Evolutionary conservation across 2,888 invertebrate species (phyloP).

Genomic region (Pilophorus perplexus): DNA sequence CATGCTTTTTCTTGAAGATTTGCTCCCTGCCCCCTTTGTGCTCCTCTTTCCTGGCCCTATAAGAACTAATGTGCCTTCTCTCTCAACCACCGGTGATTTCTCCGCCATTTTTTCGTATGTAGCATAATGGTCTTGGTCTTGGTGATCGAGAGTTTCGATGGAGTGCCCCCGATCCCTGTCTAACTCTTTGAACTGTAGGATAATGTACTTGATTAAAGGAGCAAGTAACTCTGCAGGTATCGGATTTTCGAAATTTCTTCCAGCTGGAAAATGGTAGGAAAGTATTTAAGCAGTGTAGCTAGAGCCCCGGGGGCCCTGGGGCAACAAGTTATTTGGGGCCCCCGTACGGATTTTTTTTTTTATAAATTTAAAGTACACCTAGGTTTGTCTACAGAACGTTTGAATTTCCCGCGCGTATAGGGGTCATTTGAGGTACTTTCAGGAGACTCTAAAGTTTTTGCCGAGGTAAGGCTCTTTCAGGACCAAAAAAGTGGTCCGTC

Average conservation of each 20-base stretch:
- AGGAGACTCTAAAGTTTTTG: too few relatives aligned
- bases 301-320: too few relatives aligned
- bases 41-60: not conserved
- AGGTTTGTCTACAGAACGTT: too few relatives aligned
- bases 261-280: constrained; percentile 30
- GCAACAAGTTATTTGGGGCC: too few relatives aligned
- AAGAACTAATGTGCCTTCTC: constrained; percentile 7
- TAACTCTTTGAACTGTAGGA: constrained; percentile 27
- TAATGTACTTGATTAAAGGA: constrained; percentile 35
- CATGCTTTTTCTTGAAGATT: constrained; percentile 4
- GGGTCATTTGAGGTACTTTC: too few relatives aligned
- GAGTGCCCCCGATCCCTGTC: constrained; percentile 24
- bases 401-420: too few relatives aligned
- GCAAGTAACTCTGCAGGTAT: constrained; percentile 34
- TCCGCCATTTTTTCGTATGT: constrained; percentile 19
- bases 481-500: too few relatives aligned
- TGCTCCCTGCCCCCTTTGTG: not conserved
- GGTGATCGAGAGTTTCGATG: not conserved
- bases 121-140: not conserved
- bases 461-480: too few relatives aligned
- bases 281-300: too few relatives aligned
- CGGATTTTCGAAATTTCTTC: constrained; percentile 28
- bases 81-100: not conserved
- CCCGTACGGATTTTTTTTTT: too few relatives aligned
- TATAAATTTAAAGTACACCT: not conserved